phyloP scores from a whole-genome alignment of 2,888 invertebrate species.

The Megaustenia siamemsis region DNA sequence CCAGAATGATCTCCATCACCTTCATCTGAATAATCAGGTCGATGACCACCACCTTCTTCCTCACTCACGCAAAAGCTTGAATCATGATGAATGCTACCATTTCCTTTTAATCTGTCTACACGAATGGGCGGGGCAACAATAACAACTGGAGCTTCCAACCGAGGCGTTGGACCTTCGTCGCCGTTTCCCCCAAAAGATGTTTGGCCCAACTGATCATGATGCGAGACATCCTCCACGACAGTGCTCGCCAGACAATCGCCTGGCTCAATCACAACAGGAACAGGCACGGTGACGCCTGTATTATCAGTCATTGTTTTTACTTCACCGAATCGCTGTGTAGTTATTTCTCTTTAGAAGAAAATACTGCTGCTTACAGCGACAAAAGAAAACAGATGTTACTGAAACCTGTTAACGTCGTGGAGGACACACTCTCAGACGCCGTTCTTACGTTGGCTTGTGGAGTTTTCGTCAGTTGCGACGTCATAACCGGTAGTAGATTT shows the following conservation, averaged over 20 bases:
- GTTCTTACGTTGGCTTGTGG: slow-evolving; percentile 34
- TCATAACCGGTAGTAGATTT: slow-evolving; percentile 46
- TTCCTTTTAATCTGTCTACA: slow-evolving; percentile 73
- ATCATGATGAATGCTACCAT: slow-evolving; percentile 57
- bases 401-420: slow-evolving; percentile 54
- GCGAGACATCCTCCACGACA: slow-evolving; percentile 59
- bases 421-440: slow-evolving; percentile 53
- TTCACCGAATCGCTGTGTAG: slow-evolving; percentile 39
- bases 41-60: slow-evolving; percentile 63
- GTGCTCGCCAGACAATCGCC: slow-evolving; percentile 54
- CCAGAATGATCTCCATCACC: slow-evolving; percentile 63
- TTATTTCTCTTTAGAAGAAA: slow-evolving; percentile 50
- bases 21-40: slow-evolving; percentile 59
- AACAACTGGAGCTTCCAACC: slow-evolving; percentile 58
- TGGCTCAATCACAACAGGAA: slow-evolving; percentile 57
- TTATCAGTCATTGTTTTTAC: slow-evolving; percentile 48
- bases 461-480: slow-evolving; percentile 49
- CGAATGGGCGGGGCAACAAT: slow-evolving; percentile 68
- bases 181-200: slow-evolving; percentile 52
- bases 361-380: slow-evolving; percentile 51
- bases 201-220: slow-evolving; percentile 47
- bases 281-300: slow-evolving; percentile 51
- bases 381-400: slow-evolving; percentile 40
- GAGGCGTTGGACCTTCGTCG: slow-evolving; percentile 59
- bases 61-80: slow-evolving; percentile 69